phyloP scores from a whole-genome alignment of 2,797 vertebrate species.

The Sciurus carolinensis region DNA sequence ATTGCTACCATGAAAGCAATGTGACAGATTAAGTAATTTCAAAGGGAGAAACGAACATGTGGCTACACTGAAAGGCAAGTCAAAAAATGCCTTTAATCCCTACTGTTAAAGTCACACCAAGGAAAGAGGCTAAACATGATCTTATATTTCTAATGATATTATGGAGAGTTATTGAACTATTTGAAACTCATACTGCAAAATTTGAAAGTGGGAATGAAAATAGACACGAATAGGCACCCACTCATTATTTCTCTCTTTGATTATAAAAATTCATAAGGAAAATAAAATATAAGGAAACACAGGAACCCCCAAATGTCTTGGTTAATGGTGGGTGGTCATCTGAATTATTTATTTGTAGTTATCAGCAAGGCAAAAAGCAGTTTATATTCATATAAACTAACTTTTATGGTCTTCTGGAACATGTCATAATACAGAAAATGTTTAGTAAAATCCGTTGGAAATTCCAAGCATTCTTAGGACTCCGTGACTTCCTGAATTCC shows the following conservation, averaged over 20 bases:
- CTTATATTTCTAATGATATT: conserved; percentile 49
- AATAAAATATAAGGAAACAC: conserved; percentile 13
- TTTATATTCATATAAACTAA: conserved; percentile 65
- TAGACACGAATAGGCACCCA: neutral
- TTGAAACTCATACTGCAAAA: neutral
- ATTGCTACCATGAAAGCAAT: conserved; percentile 59
- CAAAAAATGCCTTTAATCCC: conserved; percentile 9
- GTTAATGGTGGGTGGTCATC: conserved; percentile 69
- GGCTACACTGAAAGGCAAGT: neutral
- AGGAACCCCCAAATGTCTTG: neutral
- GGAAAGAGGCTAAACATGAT: conserved; percentile 9
- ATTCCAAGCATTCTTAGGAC: conserved; percentile 89
- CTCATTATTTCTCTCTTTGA: conserved; percentile 38
- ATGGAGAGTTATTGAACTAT: neutral
- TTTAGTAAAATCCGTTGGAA: conserved; percentile 87
- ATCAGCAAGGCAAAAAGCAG: conserved; percentile 49
- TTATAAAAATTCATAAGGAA: conserved; percentile 61
- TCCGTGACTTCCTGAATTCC: conserved; percentile 83
- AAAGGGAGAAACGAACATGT: neutral
- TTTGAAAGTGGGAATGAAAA: conserved; percentile 43
- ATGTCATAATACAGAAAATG: conserved; percentile 76
- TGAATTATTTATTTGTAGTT: conserved; percentile 76
- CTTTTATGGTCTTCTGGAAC: conserved; percentile 81
- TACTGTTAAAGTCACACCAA: conserved; percentile 38
- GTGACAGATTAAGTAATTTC: conserved; percentile 60